A percentile compares a stretch with the other conserved stretches of the same genome.
Evolutionary conservation across 2,888 invertebrate genomes (phyloP).

Genomic region (Cancer borealis): DNA sequence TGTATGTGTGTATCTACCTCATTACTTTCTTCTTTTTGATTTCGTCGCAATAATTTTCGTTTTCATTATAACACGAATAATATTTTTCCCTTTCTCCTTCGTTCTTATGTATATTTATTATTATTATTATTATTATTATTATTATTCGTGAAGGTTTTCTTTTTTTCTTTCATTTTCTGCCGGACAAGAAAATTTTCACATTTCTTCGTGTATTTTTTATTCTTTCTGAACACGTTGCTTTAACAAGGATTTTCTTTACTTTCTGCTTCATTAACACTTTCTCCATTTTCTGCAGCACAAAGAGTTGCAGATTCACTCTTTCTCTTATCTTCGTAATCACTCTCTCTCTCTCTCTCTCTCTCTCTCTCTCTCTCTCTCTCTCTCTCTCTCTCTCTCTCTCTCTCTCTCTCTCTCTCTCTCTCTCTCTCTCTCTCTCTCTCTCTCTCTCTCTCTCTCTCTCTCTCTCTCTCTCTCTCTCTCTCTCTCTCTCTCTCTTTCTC

Average conservation of each 20-base stretch:
- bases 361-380: slow-evolving; percentile 20
- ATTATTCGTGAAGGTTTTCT: too few species aligned
- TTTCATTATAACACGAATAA: too few species aligned
- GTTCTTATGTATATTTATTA: too few species aligned
- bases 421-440: not conserved
- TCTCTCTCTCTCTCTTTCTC: not conserved
- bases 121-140: too few species aligned
- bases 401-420: slow-evolving; percentile 20
- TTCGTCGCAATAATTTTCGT: too few species aligned
- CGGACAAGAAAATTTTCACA: too few species aligned
- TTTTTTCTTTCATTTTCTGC: too few species aligned
- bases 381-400: slow-evolving; percentile 9
- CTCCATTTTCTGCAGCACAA: not conserved
- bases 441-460: not conserved
- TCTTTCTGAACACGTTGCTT: too few species aligned
- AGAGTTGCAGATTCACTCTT: not conserved
- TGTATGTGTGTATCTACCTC: too few species aligned
- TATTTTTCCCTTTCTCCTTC: too few species aligned
- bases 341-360: slow-evolving; percentile 10
- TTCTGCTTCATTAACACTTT: not conserved
- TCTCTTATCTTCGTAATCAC: not conserved
- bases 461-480: not conserved
- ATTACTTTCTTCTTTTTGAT: too few species aligned
- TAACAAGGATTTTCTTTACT: not conserved
- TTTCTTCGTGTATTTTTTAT: too few species aligned